Evolutionary conservation across 2,113 vertebrate species (phyloP), one percentile per base, ranked within the genome.

Genomic region (Procavia capensis): DNA sequence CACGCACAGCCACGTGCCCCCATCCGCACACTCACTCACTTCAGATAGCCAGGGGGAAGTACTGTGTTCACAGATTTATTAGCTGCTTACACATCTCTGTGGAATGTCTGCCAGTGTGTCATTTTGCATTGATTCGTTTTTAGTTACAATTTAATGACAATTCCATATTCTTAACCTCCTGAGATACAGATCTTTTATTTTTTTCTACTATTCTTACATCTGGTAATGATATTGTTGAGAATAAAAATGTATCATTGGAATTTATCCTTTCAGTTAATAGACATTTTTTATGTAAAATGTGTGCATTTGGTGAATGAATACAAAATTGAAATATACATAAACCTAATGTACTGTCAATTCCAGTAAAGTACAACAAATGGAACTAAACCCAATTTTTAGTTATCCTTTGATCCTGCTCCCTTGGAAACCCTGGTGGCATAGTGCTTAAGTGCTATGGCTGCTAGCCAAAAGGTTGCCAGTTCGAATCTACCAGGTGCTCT

Each of bases 101-200:
- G 85, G 75, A 80, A 89, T 93, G 83, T 95, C 87, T 95, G 85
- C 84, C 88, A 68, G 14, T 75, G 61, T 75, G 36, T 95, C 70
- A 63, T 96, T 91, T 94, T 68, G 91, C 75, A 47, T 27, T 92
- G 93, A 79, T 88, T 87, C n/a, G 20, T 57, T 79, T 70, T 96
- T 87, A 70, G 41, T 75, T 96, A 70, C 85, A 96, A 80, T 96
- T 88, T 95, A 96, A 93, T 84, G 94, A 74, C 75, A 94, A 74
- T 87, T 93, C 90, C 93, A 59, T 93, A 45, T 86, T 84, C 34
- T 68, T 54, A 81, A 57, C 72, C 85, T 95, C 91, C 70, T 76
- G 93, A 88, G 70, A 89, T 89, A 29, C 9, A 36, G n/a, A 20
- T 83, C 2, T 84, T 54, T 90, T 89, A 45, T 78, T 91, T 57